These are phyloP conservation scores for Puntigrus tetrazona DNA, from an alignment of 2,113 vertebrate species.

Conservation along the genomic window DNA sequence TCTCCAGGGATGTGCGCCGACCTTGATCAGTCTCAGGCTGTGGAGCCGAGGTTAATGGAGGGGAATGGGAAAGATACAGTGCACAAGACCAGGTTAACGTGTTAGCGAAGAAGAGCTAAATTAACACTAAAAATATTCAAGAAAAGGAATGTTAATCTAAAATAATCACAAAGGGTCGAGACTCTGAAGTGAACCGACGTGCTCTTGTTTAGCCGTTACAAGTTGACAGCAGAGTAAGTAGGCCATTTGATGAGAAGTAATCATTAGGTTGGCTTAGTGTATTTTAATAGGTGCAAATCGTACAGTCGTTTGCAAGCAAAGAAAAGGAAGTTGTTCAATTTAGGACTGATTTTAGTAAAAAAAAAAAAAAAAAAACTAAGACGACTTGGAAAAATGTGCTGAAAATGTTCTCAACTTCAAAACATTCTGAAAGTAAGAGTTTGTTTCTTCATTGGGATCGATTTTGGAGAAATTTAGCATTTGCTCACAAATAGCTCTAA, in stretches of 20 bases:
- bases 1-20: constrained; percentile 98
- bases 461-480: neutral
- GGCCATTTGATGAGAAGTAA: neutral
- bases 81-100: neutral
- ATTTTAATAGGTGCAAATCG: neutral
- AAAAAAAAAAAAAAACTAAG: neutral
- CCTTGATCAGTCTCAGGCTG: constrained; percentile 97
- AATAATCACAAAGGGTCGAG: neutral
- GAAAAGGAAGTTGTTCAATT: neutral
- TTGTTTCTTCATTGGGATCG: neutral
- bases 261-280: constrained; percentile 2
- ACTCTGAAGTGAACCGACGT: neutral
- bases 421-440: too few relatives aligned
- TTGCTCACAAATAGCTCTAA: neutral
- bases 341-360: neutral
- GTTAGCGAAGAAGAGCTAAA: neutral
- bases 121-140: neutral
- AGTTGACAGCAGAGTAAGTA: neutral
- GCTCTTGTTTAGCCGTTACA: neutral
- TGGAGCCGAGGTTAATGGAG: constrained; percentile 61
- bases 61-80: constrained; percentile 32
- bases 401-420: neutral
- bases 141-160: neutral
- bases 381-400: neutral
- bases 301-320: neutral